Percentiles rank a stretch among this genome's conserved stretches.
These are phyloP conservation scores for Labeo rohita DNA, from an alignment of 2,113 vertebrate species.

Conservation along the genomic window DNA sequence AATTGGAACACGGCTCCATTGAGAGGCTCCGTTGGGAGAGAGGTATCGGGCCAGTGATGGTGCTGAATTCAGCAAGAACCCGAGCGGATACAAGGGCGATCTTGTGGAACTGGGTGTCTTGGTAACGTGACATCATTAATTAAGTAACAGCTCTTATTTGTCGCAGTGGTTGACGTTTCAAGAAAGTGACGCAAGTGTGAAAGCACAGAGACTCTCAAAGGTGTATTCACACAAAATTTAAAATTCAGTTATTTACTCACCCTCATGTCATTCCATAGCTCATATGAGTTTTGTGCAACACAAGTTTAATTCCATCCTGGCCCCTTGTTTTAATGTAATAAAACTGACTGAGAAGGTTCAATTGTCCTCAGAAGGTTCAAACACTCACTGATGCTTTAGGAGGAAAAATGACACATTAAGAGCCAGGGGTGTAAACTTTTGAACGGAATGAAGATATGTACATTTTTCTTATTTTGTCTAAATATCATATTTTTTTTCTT, in stretches of 20 bases:
- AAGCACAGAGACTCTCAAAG: background rate
- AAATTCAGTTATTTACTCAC: background rate
- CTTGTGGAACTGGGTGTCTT: slow-evolving; percentile 7
- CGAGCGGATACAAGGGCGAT: background rate
- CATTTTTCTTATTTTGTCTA: too few relatives aligned
- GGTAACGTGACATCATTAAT: slow-evolving; percentile 28
- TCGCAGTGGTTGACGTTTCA: background rate
- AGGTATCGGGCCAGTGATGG: slow-evolving; percentile 46
- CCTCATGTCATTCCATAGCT: background rate
- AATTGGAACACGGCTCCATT: slow-evolving; percentile 51
- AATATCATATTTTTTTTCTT: too few relatives aligned
- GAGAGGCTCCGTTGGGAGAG: slow-evolving; percentile 37
- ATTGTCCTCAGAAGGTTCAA: too few relatives aligned
- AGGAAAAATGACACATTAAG: too few relatives aligned
- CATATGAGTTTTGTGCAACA: background rate
- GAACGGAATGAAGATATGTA: too few relatives aligned
- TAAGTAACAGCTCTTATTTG: background rate
- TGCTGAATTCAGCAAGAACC: slow-evolving; percentile 24
- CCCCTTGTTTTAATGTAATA: background rate
- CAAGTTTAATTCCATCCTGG: background rate
- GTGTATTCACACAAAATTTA: background rate
- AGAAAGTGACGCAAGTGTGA: background rate
- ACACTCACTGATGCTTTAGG: too few relatives aligned
- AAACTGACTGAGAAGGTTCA: background rate
- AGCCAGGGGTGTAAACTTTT: too few relatives aligned